Evolutionary conservation across 92 coral and sea anemone species (phyloP).

Genomic region (Phenganax stokvisi): DNA sequence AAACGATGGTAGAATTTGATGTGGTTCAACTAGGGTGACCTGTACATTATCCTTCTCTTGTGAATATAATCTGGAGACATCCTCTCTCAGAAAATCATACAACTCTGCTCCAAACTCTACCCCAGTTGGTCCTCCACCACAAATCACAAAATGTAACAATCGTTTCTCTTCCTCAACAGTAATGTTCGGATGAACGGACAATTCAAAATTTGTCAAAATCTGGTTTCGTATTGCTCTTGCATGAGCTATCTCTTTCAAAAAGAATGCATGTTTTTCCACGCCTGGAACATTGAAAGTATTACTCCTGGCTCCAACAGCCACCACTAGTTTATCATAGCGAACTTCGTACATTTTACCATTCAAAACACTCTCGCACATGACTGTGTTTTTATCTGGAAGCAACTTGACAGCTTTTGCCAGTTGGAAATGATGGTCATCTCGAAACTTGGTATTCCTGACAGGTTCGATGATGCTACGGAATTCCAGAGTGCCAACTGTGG

Average conservation of each 20-base stretch:
- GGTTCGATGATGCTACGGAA: constrained; percentile 97
- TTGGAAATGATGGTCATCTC: constrained; percentile 98
- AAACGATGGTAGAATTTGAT: constrained; percentile 94
- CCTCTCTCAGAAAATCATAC: constrained; percentile 89
- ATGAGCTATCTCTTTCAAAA: constrained; percentile 89
- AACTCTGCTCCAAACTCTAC: constrained; percentile 99
- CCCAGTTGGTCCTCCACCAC: constrained; percentile 97
- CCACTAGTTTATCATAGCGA: constrained; percentile 74
- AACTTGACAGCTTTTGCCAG: constrained; percentile 77
- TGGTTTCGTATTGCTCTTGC: constrained; percentile 91
- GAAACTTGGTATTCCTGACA: constrained; percentile 81
- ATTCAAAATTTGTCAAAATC: constrained; percentile 90
- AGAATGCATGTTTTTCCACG: constrained; percentile 79
- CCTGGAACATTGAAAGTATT: constrained; percentile 96
- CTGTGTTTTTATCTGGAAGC: constrained; percentile 48
- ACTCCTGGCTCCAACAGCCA: constrained; percentile 94
- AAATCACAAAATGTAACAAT: constrained; percentile 89
- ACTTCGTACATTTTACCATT: constrained; percentile 63
- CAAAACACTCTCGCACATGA: constrained; percentile 67
- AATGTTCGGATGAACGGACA: constrained; percentile 89
- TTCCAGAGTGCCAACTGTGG: constrained; percentile 94
- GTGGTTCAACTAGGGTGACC: constrained; percentile 84
- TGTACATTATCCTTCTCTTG: constrained; percentile 79
- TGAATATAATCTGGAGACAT: constrained; percentile 74
- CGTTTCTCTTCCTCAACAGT: constrained; percentile 65